Evolutionary conservation across 2,888 invertebrate genomes (phyloP).

Genomic region (Holacanthella duospinosa): DNA sequence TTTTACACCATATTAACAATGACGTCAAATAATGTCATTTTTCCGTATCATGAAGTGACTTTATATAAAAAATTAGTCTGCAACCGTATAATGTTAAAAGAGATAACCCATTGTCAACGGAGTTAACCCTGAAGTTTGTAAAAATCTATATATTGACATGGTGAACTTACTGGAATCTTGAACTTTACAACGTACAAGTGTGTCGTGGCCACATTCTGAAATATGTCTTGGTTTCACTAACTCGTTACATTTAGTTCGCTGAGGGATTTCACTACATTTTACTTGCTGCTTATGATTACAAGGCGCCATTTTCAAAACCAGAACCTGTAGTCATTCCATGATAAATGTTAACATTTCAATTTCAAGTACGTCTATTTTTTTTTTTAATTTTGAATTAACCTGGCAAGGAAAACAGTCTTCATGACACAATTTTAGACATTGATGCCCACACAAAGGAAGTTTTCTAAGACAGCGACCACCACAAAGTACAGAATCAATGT

Average conservation of each 20-base stretch:
- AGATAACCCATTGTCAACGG: too few species aligned
- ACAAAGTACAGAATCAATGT: not conserved
- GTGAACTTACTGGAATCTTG: constrained; percentile 13
- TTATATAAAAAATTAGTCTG: too few species aligned
- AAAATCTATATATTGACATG: not conserved
- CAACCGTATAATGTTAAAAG: too few species aligned
- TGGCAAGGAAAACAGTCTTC: constrained; percentile 22
- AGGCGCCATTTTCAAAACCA: constrained; percentile 7
- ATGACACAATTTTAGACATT: constrained; percentile 15
- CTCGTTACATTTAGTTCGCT: not conserved
- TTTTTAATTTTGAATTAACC: constrained; percentile 12
- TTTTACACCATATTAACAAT: too few species aligned
- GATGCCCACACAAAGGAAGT: constrained; percentile 10
- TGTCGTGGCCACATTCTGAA: constrained; percentile 21
- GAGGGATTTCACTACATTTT: constrained; percentile 1
- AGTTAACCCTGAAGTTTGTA: too few species aligned
- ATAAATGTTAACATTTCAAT: too few species aligned
- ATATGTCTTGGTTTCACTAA: not conserved
- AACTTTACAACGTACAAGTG: constrained; percentile 23
- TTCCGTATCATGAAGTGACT: too few species aligned
- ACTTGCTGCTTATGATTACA: constrained; percentile 12
- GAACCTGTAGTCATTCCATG: too few species aligned
- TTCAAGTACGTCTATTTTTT: too few species aligned
- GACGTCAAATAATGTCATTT: too few species aligned
- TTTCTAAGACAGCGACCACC: constrained; percentile 7